phyloP scores from a whole-genome alignment of 2,113 vertebrate genomes.

The Okapia johnstoni region DNA sequence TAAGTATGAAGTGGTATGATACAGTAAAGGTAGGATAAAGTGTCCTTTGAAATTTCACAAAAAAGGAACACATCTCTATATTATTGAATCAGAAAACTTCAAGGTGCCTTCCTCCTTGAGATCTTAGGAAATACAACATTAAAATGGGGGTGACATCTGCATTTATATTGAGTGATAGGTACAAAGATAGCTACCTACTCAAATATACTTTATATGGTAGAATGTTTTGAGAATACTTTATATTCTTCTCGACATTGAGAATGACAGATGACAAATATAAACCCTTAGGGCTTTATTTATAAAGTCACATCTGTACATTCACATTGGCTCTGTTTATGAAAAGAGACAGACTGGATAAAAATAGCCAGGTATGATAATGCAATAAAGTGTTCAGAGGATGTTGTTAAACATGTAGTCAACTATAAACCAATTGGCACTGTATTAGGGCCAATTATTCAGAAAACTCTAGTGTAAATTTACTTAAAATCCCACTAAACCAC shows the following conservation, averaged over 20 bases:
- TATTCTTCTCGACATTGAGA: constrained; percentile 17
- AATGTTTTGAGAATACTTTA: background rate
- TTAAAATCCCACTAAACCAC: background rate
- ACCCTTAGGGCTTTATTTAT: constrained; percentile 44
- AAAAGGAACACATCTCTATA: background rate
- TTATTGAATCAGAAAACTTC: background rate
- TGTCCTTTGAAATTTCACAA: background rate
- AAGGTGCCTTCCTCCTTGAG: background rate
- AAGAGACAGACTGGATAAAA: constrained; percentile 40
- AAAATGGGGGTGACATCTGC: constrained; percentile 15
- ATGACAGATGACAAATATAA: constrained; percentile 56
- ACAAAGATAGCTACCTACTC: constrained; percentile 29
- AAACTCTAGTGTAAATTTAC: background rate
- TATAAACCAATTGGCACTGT: background rate
- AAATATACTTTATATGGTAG: background rate
- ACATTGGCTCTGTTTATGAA: constrained; percentile 21
- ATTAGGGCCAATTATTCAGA: background rate
- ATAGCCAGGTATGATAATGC: constrained; percentile 7
- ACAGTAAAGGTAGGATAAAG: background rate
- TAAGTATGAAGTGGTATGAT: background rate
- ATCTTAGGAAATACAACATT: background rate
- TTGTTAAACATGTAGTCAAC: background rate
- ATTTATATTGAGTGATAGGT: constrained; percentile 39
- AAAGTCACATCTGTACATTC: constrained; percentile 37
- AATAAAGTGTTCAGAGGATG: background rate